Conservation (phyloP, 2,888 invertebrate genomes). For the Polyploca ridens region DNA sequence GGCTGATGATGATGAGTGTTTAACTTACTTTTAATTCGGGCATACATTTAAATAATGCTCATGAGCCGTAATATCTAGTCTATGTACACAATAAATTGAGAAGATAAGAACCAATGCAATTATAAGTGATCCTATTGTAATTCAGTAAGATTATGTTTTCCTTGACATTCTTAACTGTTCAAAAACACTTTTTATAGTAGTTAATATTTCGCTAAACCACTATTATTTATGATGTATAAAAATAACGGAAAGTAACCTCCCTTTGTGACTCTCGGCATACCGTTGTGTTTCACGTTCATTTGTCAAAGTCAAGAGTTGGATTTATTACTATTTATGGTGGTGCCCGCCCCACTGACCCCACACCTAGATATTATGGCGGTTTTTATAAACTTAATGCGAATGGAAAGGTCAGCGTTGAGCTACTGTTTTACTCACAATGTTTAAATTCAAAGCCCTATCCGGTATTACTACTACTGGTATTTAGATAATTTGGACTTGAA, state of each 20-base stretch:
- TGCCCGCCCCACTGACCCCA: conserved; percentile 56
- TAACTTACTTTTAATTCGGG: too few relatives aligned
- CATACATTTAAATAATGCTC: too few relatives aligned
- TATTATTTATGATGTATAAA: conserved; percentile 1
- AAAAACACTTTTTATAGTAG: not conserved
- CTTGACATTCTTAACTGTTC: too few relatives aligned
- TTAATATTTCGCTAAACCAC: not conserved
- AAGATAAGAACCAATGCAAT: too few relatives aligned
- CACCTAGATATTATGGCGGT: conserved; percentile 30
- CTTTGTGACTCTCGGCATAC: conserved; percentile 35
- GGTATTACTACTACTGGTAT: not conserved
- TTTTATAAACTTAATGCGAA: conserved; percentile 15
- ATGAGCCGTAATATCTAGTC: too few relatives aligned
- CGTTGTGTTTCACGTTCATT: conserved; percentile 51
- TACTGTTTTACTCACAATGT: not conserved
- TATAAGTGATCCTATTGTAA: too few relatives aligned
- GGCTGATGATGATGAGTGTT: too few relatives aligned
- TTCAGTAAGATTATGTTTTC: too few relatives aligned
- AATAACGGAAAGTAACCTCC: conserved; percentile 17
- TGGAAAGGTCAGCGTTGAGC: not conserved
- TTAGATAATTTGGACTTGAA: too few relatives aligned
- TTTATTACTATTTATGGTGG: conserved; percentile 65
- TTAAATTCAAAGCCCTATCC: too few relatives aligned
- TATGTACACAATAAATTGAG: too few relatives aligned
- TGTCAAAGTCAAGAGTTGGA: conserved; percentile 65